Conservation (phyloP, 2,888 invertebrate species). For the Leptinotarsa rubiginosa region DNA sequence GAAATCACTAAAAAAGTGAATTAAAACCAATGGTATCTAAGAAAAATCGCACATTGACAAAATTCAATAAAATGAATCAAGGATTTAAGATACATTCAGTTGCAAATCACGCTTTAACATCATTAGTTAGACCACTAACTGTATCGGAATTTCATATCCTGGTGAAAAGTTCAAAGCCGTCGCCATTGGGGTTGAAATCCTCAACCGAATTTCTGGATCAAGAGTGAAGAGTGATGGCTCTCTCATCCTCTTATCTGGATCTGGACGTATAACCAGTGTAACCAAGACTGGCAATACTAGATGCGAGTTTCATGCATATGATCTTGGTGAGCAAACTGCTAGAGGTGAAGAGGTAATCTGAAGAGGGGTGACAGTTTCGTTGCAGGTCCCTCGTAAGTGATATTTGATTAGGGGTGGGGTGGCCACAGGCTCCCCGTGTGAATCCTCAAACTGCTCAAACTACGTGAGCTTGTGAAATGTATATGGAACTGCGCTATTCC, state of each 20-base stretch:
- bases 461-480: constrained; percentile 96
- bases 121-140: too few species aligned
- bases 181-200: too few species aligned
- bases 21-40: too few species aligned
- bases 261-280: constrained; percentile 59
- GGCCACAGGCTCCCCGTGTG: constrained; percentile 76
- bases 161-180: too few species aligned
- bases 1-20: too few species aligned
- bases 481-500: constrained; percentile 98
- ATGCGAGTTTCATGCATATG: constrained; percentile 79
- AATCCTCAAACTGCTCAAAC: constrained; percentile 82
- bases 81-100: too few species aligned
- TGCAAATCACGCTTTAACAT: too few species aligned
- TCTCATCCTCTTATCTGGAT: constrained; percentile 50
- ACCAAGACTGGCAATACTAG: constrained; percentile 67
- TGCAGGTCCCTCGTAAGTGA: constrained; percentile 74
- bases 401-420: constrained; percentile 80
- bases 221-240: too few species aligned
- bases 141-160: too few species aligned
- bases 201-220: too few species aligned
- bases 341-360: constrained; percentile 69
- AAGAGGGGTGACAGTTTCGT: constrained; percentile 61
- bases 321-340: constrained; percentile 70
- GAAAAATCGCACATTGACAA: too few species aligned
- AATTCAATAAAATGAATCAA: too few species aligned